A percentile compares a stretch with the other conserved stretches of the same genome.
These are phyloP conservation scores for Acronicta aceris DNA, from an alignment of 2,888 invertebrate genomes.

Conservation along the genomic window DNA sequence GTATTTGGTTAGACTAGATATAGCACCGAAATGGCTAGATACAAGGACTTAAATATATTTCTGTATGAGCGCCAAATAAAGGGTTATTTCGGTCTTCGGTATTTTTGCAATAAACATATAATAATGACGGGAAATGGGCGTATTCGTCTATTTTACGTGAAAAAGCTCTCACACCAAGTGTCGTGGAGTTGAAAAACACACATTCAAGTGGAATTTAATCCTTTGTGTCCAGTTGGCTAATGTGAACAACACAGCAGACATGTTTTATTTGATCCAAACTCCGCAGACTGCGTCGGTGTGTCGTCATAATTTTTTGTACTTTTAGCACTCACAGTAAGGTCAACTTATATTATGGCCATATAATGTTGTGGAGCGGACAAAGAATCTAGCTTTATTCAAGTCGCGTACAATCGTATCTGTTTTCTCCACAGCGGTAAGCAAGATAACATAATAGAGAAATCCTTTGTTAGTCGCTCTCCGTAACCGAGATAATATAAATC, in stretches of 20 bases:
- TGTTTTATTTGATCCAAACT: conserved; percentile 65
- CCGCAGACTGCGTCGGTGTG: conserved; percentile 46
- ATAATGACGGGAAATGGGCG: conserved; percentile 10
- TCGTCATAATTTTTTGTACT: conserved; percentile 65
- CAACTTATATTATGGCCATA: conserved; percentile 54
- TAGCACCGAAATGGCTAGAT: neutral
- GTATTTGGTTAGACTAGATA: neutral
- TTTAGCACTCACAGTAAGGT: conserved; percentile 60
- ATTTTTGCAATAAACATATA: conserved; percentile 16
- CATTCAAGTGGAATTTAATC: conserved; percentile 48
- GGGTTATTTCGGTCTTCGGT: conserved; percentile 13
- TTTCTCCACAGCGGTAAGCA: conserved; percentile 58
- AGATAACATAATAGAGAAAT: conserved; percentile 74
- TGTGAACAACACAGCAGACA: conserved; percentile 46
- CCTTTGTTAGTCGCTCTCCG: conserved; percentile 64
- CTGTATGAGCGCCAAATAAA: conserved; percentile 6
- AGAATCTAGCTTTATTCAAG: conserved; percentile 59
- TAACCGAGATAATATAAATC: conserved; percentile 59
- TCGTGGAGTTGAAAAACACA: conserved; percentile 38
- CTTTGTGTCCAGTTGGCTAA: conserved; percentile 53
- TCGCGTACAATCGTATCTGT: conserved; percentile 57
- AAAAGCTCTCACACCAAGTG: conserved; percentile 51
- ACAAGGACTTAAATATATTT: neutral
- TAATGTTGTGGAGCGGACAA: conserved; percentile 48
- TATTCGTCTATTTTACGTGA: conserved; percentile 39